Percentiles rank a stretch among this genome's conserved stretches.
Conservation (phyloP, 2,797 vertebrate genomes). For the Chaunax sp. region DNA sequence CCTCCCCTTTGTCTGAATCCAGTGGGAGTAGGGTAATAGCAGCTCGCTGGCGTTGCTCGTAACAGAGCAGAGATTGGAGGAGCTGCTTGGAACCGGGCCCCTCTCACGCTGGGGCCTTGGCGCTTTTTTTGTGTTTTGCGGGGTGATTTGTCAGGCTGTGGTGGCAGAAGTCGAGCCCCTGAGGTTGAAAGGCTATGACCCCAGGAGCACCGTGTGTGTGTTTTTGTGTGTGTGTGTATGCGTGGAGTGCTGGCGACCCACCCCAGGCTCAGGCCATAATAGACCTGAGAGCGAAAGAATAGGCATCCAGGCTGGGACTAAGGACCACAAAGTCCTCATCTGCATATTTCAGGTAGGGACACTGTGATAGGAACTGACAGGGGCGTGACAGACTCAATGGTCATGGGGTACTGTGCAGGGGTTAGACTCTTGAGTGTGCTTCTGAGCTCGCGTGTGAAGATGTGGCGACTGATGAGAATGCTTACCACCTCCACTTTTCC, state of each 20-base stretch:
- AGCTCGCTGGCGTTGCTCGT: constrained; percentile 66
- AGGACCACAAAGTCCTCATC: constrained; percentile 92
- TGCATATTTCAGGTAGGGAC: constrained; percentile 99
- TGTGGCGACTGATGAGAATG: constrained; percentile 83
- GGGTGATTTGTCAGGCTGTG: constrained; percentile 95
- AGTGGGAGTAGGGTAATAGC: constrained; percentile 79
- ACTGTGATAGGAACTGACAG: constrained; percentile 98
- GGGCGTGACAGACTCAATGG: constrained; percentile 94
- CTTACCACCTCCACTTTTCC: constrained; percentile 84
- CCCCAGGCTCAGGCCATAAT: constrained; percentile 89
- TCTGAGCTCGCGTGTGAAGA: constrained; percentile 42
- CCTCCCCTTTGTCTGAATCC: constrained; percentile 91
- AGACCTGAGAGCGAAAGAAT: constrained; percentile 90
- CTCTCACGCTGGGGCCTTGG: constrained; percentile 89
- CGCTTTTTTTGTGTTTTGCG: constrained; percentile 83
- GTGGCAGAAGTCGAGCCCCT: constrained; percentile 99
- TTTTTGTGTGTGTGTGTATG: constrained; percentile 59
- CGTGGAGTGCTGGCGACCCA: constrained; percentile 73
- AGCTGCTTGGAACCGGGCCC: constrained; percentile 84
- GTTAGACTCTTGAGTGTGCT: constrained; percentile 30
- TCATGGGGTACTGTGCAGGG: constrained; percentile 75
- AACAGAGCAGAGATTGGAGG: constrained; percentile 76
- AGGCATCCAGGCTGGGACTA: constrained; percentile 79
- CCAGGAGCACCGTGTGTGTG: constrained; percentile 89
- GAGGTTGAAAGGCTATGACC: constrained; percentile 99